Conservation (phyloP, 1,140 invertebrate species). For the Cydia amplana region DNA sequence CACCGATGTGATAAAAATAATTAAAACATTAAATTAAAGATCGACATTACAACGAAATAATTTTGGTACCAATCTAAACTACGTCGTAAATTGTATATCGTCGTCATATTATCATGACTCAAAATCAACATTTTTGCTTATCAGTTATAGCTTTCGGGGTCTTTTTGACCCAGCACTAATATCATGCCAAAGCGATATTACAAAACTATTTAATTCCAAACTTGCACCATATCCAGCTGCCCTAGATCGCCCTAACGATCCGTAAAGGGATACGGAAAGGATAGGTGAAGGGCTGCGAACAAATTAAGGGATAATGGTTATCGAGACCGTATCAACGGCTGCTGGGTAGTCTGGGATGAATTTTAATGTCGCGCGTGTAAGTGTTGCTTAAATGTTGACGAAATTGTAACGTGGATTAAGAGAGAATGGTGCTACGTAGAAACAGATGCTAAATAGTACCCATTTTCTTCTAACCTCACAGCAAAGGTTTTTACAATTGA, state of each 20-base stretch:
- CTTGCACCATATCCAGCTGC: constrained; percentile 45
- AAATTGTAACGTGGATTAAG: constrained; percentile 46
- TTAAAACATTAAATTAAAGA: too few relatives aligned
- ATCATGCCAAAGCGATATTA: not conserved
- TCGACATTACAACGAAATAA: too few relatives aligned
- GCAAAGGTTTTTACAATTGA: too few relatives aligned
- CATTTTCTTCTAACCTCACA: too few relatives aligned
- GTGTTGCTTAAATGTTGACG: constrained; percentile 7
- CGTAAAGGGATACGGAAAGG: constrained; percentile 75
- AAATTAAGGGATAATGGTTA: constrained; percentile 78
- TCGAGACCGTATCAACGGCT: constrained; percentile 55
- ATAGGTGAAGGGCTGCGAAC: constrained; percentile 71
- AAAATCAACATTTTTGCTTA: too few relatives aligned
- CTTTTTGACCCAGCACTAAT: not conserved
- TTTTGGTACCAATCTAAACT: too few relatives aligned
- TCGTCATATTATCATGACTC: too few relatives aligned
- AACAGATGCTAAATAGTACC: too few relatives aligned
- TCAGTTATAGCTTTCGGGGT: not conserved
- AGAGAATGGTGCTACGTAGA: too few relatives aligned
- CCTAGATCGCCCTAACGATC: constrained; percentile 62
- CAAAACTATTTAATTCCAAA: not conserved
- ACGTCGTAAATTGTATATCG: too few relatives aligned
- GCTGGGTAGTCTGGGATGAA: constrained; percentile 62
- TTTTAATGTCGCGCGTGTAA: constrained; percentile 60
- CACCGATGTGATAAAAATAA: too few relatives aligned